phyloP scores from a whole-genome alignment of 2,888 invertebrate genomes.

The Apamea sordens region DNA sequence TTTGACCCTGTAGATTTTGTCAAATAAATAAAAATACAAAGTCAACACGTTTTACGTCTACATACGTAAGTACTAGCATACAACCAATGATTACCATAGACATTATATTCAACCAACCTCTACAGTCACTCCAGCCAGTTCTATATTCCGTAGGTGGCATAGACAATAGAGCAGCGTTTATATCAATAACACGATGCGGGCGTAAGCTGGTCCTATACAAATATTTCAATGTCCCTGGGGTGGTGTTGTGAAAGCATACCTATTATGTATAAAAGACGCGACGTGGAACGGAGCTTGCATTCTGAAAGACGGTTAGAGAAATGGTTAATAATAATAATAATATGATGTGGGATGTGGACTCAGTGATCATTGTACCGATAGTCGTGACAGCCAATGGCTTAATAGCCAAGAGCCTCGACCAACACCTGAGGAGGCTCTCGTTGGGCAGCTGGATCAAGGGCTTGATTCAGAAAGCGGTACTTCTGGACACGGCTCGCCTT shows the following conservation, averaged over 20 bases:
- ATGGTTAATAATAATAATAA: no score
- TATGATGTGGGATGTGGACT: no score
- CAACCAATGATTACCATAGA: constrained; percentile 16
- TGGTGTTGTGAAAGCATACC: constrained; percentile 50
- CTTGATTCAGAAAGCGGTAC: no score
- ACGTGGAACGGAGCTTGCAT: constrained; percentile 22
- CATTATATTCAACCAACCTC: constrained; percentile 16
- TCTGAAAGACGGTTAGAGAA: constrained; percentile 8
- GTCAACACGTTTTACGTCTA: not conserved
- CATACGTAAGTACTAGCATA: not conserved
- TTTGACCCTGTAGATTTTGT: not conserved
- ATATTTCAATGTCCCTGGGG: constrained; percentile 60
- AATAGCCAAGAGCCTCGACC: no score
- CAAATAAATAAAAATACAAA: not conserved
- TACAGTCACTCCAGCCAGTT: constrained; percentile 20
- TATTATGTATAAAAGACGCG: constrained; percentile 35
- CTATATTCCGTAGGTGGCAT: constrained; percentile 30
- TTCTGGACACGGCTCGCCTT: no score
- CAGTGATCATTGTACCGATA: no score
- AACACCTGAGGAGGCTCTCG: no score
- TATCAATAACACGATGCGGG: constrained; percentile 60
- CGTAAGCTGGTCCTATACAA: constrained; percentile 67
- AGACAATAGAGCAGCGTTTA: constrained; percentile 54
- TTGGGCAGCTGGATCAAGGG: no score
- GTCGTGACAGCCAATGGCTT: no score